Evolutionary conservation across 2,797 vertebrate genomes (phyloP).

Genomic region (Sebastes minor): DNA sequence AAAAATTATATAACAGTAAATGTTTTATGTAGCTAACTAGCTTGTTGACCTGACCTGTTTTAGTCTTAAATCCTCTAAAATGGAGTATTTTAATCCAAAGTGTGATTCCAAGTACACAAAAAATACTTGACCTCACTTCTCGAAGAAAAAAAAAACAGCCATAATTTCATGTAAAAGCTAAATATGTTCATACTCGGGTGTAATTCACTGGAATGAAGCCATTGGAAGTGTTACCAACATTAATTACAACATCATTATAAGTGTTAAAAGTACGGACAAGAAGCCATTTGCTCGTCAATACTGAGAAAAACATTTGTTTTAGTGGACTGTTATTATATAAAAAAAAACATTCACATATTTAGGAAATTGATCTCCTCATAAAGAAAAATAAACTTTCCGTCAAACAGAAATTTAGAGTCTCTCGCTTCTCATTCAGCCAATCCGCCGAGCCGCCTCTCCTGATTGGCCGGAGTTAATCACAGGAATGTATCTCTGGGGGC

Average conservation of each 20-base stretch:
- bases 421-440: neutral
- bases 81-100: neutral
- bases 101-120: neutral
- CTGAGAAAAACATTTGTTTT: slow-evolving; percentile 11
- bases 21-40: neutral
- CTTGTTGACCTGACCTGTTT: too few species aligned
- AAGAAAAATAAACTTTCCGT: neutral
- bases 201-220: slow-evolving; percentile 39
- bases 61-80: neutral
- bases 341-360: slow-evolving; percentile 47
- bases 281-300: neutral
- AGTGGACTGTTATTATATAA: slow-evolving; percentile 5
- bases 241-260: neutral
- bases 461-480: slow-evolving; percentile 38
- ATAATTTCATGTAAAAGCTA: neutral
- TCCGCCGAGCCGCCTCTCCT: neutral
- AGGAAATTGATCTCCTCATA: slow-evolving; percentile 25
- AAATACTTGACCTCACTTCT: neutral
- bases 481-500: slow-evolving; percentile 41
- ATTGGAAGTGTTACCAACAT: neutral
- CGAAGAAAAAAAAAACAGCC: neutral
- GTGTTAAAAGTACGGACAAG: neutral
- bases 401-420: neutral
- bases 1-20: neutral
- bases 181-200: neutral